Base-by-base conservation (phyloP, 2,113 vertebrate species). In the Glaucomys volans region DNA sequence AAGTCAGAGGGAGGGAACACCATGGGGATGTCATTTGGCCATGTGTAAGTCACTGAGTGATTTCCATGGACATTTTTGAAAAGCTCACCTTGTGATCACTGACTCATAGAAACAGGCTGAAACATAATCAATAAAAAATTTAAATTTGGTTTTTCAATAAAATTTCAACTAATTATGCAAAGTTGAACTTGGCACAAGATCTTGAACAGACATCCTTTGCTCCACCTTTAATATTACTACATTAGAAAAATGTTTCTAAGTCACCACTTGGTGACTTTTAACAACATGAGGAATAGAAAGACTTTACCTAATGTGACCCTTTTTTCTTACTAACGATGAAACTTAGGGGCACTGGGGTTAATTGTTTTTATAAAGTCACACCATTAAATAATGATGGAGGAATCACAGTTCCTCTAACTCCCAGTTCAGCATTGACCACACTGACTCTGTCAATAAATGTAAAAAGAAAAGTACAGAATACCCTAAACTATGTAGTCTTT, bases 291-390 rank as follows among this genome's bases (percentile, higher is more conserved):
- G 44, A 95, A 4, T 11, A 76, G 12, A 75, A 90, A 95, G 20
- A 91, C 35, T 91, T 83, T 83, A 87, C 42, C 9, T 83, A 87
- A 83, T 52, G n/a, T 4, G 6, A 72, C 11, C 26, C 17, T 92
- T 77, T 74, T 87, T n/a, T 95, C 87, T 93, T 84, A 86, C 75
- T 96, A 52, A 84, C 40, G 35, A 88, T 90, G 57, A 93, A 90
- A 91, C 13, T 52, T 37, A 80, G 8, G 77, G 20, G 16, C 66
- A 96, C 54, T 67, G 30, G 90, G 62, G 52, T 85, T 90, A 85
- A 95, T 96, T 47, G 90, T 94, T 76, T 92, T 52, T 80, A 90
- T 44, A 91, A 90, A 92, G 67, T 91, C 37, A 89, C 40, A 92
- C 37, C 12, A 83, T 75, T 95, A 88, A 94, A 82, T 95, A 96